These are phyloP conservation scores for Rhogogaster chlorosoma DNA, from an alignment of 2,888 invertebrate species.

Conservation along the genomic window DNA sequence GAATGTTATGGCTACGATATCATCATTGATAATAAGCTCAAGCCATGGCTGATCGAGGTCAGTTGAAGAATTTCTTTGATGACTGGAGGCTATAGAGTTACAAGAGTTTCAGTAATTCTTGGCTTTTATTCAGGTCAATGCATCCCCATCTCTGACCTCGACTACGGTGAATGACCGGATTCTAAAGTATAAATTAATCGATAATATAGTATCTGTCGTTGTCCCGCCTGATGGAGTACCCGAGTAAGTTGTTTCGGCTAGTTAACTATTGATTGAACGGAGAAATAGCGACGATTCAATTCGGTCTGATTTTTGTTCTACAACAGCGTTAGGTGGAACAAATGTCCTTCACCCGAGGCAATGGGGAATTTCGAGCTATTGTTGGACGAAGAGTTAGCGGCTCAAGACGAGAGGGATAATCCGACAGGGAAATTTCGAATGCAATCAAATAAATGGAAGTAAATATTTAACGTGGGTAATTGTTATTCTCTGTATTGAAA, in stretches of 20 bases:
- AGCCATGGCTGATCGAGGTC: conserved; percentile 84
- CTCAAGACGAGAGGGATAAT: conserved; percentile 82
- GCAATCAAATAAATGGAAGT: conserved; percentile 72
- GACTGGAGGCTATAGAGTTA: neutral
- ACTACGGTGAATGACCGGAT: conserved; percentile 97
- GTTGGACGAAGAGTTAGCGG: conserved; percentile 89
- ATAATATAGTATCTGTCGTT: conserved; percentile 94
- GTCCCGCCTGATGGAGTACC: conserved; percentile 93
- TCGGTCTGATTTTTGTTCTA: neutral
- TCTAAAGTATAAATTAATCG: conserved; percentile 95
- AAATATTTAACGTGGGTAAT: conserved; percentile 46
- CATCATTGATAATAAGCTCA: conserved; percentile 95
- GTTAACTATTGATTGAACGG: conserved; percentile 14
- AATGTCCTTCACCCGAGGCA: conserved; percentile 87
- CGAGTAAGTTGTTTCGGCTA: conserved; percentile 81
- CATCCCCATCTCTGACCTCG: conserved; percentile 95
- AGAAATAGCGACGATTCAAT: conserved; percentile 14
- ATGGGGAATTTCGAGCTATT: conserved; percentile 91
- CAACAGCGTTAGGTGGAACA: conserved; percentile 90
- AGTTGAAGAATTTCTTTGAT: neutral
- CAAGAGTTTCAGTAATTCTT: conserved; percentile 28
- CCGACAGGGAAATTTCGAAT: conserved; percentile 67
- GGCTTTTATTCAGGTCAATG: conserved; percentile 85
- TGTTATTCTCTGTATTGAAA: neutral
- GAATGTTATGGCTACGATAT: conserved; percentile 98